Conservation (phyloP, 2,888 invertebrate species). For the Saturnia pavonia region DNA sequence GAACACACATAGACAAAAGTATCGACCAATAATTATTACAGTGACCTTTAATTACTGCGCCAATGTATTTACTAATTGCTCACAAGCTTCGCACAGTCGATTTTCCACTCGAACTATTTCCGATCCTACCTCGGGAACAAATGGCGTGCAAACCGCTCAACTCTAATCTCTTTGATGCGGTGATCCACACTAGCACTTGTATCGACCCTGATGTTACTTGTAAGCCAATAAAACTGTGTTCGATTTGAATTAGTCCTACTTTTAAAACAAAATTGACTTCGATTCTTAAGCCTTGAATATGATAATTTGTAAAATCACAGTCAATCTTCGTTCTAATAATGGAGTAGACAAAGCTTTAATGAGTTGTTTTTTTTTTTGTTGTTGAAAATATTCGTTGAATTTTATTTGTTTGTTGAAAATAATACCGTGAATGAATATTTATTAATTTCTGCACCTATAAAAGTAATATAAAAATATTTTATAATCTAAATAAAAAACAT, state of each 20-base stretch:
- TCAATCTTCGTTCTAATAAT: no score
- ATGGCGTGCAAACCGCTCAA: conserved; percentile 18
- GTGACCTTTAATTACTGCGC: conserved; percentile 12
- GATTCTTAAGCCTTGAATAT: not conserved
- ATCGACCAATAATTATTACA: conserved; percentile 2
- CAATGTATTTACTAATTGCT: conserved; percentile 34
- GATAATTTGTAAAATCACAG: no score
- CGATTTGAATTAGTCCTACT: not conserved
- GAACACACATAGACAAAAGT: not conserved
- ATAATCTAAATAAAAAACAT: no score
- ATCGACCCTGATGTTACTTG: not conserved
- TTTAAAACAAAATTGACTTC: not conserved
- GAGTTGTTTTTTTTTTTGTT: no score
- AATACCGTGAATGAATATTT: no score
- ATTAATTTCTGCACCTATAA: no score
- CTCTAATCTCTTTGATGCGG: conserved; percentile 20
- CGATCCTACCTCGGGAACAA: conserved; percentile 25
- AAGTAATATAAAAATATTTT: no score
- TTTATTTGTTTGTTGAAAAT: no score
- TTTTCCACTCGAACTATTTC: conserved; percentile 32
- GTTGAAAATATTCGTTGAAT: no score
- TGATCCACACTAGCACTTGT: not conserved
- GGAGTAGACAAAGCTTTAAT: no score
- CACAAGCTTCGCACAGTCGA: conserved; percentile 28
- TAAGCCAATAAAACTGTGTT: not conserved